Base-by-base conservation (phyloP, 2,888 invertebrate species). In the Syritta pipiens region DNA sequence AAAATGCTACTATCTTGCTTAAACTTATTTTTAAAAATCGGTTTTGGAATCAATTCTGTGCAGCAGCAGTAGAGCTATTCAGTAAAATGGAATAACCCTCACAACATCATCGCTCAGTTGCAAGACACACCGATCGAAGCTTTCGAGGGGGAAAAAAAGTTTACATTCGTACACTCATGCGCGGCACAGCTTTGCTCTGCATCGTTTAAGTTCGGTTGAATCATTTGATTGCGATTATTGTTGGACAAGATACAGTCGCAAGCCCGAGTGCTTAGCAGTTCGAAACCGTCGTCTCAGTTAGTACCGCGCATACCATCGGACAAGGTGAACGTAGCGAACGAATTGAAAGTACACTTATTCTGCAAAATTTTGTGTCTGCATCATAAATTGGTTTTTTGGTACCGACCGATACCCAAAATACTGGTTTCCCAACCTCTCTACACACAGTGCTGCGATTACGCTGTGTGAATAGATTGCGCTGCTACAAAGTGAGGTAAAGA, bases 361-460 rank as follows among this genome's bases (percentile, higher is more conserved):
- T 37, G 48, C 32, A 24, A 69, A 79, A 68, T 65, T 37, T 24
- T 51, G 5, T 6, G 44, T 74, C 67, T 57, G 49, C 55, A 37
- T 46, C 67, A 67, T 48, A 35, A 49, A 60, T 60, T 60, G 46
- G 46, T 20, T 67, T 72, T 72, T 60, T 48, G 62, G 57, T 63
- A 62, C 68, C 60, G n/a, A n/a, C n/a, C n/a, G 44, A 79, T 62
- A 67, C 49, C 51, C 37, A 74, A 79, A 79, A 79, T 79, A 79
- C 79, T 79, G 79, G 79, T 79, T 79, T 79, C 74, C 22, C 22
- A 79, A 79, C 74, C 67, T 57, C 74, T 74, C 57, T 30, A 79
- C 74, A 79, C 79, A 67, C 37, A 68, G 79, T 79, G 74, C 57
- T 48, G n/a, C 79, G 79, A 74, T 79, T 79, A 79, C 62, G 62